Percentiles rank a stretch among this genome's conserved stretches.
These are phyloP conservation scores for Enteromius mattozi DNA, from an alignment of 2,797 vertebrate genomes.

Conservation along the genomic window DNA sequence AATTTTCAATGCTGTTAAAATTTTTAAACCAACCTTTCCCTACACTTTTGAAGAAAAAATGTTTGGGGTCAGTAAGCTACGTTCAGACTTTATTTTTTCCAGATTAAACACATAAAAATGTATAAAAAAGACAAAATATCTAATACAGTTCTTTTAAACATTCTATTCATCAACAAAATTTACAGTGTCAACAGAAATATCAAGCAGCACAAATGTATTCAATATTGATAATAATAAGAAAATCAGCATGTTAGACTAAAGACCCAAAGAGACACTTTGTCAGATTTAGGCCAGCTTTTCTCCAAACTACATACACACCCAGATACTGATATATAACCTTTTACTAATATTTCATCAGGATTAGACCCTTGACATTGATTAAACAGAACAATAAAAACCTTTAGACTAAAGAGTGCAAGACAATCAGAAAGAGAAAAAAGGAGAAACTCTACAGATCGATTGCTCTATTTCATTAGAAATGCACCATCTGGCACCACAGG, in stretches of 20 bases:
- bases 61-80: background rate
- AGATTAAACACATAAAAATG: too few species aligned
- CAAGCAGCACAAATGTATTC: background rate
- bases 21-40: too few species aligned
- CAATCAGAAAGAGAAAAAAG: slow-evolving; percentile 9
- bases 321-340: slow-evolving; percentile 5
- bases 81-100: too few species aligned
- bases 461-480: slow-evolving; percentile 15
- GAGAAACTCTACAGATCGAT: slow-evolving; percentile 12
- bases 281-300: background rate
- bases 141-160: background rate
- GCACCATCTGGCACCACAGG: slow-evolving; percentile 45
- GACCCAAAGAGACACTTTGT: background rate
- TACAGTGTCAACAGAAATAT: background rate
- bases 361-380: slow-evolving; percentile 9
- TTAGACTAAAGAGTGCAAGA: background rate
- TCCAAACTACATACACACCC: background rate
- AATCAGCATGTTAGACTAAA: background rate
- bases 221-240: background rate
- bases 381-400: slow-evolving; percentile 20
- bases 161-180: background rate
- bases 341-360: slow-evolving; percentile 18
- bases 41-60: background rate
- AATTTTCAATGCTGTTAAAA: background rate
- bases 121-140: background rate